Base-by-base conservation (phyloP, 2,888 invertebrate genomes). In the Clivina fossor region DNA sequence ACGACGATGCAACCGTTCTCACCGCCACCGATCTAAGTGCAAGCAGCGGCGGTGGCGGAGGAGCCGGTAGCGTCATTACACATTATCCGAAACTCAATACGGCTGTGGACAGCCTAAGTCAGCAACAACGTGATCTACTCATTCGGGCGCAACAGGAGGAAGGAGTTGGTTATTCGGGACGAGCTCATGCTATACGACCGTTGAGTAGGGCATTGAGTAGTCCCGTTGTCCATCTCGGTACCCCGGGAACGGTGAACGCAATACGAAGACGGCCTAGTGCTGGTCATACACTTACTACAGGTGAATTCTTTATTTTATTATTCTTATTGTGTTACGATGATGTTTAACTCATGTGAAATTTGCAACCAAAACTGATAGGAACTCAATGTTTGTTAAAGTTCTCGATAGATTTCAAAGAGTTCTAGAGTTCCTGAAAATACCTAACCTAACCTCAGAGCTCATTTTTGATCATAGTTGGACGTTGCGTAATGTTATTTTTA, bases 191-290 rank as follows among this genome's bases (percentile, higher is more conserved):
- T 18, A 76, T 78, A 65, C 76, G 81, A 63, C 91, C 91, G 20
- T 74, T 92, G 20, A 87, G 90, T 50, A 81, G 92, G 65, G 90
- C 93, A 28, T 79, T 93, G 24, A 91, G 91, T 65, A 93, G 92
- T 72, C 91, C 92, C 3, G 78, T 90, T 64, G 91, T 91, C 56
- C 86, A 87, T 64, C 71, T 88, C 60, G 84, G 85, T 63, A 70
- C 71, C 8, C 76, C 78, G 9, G 67, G 54, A 26, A 61, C 40
- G 47, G 69, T 50, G 9, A 8, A 71, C 57, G 11, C 59, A 53
- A 19, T 68, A 11, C 64, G 69, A 69, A 74, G 70, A 69, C 73
- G 53, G 71, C 75, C 71, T 18, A 67, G 71, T 11, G 69, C 71
- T 7, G 71, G 71, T 2, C 73, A 72, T 16, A 67, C 74, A 13